Evolutionary conservation across 2,888 invertebrate species (phyloP).

Genomic region (Zelleria hepariella): DNA sequence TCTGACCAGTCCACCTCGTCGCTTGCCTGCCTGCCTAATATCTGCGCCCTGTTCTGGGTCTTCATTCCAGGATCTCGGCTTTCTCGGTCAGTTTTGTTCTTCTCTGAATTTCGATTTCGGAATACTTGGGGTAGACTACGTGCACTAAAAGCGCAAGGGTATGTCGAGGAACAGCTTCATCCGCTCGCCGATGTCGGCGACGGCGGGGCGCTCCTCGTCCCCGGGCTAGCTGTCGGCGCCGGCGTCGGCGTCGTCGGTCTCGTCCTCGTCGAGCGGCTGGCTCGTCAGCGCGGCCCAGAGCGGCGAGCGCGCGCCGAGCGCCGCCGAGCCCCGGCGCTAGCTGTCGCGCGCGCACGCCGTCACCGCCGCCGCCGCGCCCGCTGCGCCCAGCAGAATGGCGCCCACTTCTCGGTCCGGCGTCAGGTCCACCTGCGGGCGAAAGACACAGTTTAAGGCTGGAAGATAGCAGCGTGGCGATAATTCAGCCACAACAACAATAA

Average conservation of each 20-base stretch:
- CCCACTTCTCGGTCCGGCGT: constrained; percentile 67
- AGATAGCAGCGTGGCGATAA: too few relatives aligned
- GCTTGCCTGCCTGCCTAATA: too few relatives aligned
- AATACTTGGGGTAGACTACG: neutral
- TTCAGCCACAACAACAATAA: too few relatives aligned
- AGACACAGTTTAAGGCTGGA: too few relatives aligned
- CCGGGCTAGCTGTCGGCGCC: constrained; percentile 70
- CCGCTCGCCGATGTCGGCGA: constrained; percentile 68
- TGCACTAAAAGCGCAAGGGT: constrained; percentile 65
- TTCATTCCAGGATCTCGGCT: too few relatives aligned
- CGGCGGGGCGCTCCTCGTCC: constrained; percentile 61
- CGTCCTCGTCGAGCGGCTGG: constrained; percentile 67
- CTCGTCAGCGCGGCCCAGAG: constrained; percentile 87
- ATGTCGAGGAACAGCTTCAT: constrained; percentile 72
- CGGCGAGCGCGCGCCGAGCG: constrained; percentile 74
- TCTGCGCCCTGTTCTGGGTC: too few relatives aligned
- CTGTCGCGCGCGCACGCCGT: constrained; percentile 67
- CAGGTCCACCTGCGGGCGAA: constrained; percentile 61
- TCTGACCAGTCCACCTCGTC: too few relatives aligned
- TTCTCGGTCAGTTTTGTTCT: too few relatives aligned
- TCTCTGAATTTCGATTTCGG: too few relatives aligned
- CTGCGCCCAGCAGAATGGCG: constrained; percentile 48
- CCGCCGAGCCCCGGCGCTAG: constrained; percentile 66
- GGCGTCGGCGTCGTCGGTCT: constrained; percentile 21
- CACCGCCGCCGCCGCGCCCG: constrained; percentile 41